Percentiles rank a stretch among this genome's conserved stretches.
Conservation (phyloP, 2,888 invertebrate genomes). For the Matsumyia berberina region DNA sequence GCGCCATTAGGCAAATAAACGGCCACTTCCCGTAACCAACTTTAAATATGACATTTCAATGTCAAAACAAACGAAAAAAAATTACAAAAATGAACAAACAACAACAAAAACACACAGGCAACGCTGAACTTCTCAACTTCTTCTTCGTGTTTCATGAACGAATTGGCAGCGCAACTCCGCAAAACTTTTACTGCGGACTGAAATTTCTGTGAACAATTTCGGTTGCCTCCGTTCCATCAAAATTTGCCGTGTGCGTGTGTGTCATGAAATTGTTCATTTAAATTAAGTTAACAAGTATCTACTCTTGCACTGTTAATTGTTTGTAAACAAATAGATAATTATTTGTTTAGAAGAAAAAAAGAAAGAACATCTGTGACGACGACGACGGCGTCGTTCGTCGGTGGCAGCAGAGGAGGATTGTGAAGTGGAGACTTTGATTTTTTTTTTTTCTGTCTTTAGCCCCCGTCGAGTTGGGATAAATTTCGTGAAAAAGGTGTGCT, state of each 20-base stretch:
- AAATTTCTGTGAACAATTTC: constrained; percentile 18
- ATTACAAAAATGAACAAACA: constrained; percentile 46
- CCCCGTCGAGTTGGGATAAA: too few relatives aligned
- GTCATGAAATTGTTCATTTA: constrained; percentile 17
- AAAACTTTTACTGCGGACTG: constrained; percentile 33
- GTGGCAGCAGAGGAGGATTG: background rate
- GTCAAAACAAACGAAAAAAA: constrained; percentile 55
- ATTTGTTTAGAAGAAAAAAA: constrained; percentile 6
- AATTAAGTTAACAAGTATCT: constrained; percentile 13
- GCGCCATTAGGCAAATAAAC: constrained; percentile 43
- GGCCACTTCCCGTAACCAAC: constrained; percentile 8
- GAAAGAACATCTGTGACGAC: constrained; percentile 1
- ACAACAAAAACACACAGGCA: constrained; percentile 52
- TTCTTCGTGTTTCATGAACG: constrained; percentile 40
- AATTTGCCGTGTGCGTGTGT: constrained; percentile 24
- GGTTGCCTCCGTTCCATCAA: background rate
- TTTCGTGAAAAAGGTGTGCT: background rate
- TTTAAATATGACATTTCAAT: constrained; percentile 42
- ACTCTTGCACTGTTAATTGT: constrained; percentile 4
- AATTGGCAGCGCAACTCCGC: constrained; percentile 70
- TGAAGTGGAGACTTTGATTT: background rate
- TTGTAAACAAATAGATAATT: constrained; percentile 31
- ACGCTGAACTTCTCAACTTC: constrained; percentile 64
- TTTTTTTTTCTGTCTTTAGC: background rate
- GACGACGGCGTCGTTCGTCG: constrained; percentile 1